Percentiles rank a stretch among this genome's conserved stretches.
Evolutionary conservation across 2,797 vertebrate genomes (phyloP).

Genomic region (Liparis tanakae): DNA sequence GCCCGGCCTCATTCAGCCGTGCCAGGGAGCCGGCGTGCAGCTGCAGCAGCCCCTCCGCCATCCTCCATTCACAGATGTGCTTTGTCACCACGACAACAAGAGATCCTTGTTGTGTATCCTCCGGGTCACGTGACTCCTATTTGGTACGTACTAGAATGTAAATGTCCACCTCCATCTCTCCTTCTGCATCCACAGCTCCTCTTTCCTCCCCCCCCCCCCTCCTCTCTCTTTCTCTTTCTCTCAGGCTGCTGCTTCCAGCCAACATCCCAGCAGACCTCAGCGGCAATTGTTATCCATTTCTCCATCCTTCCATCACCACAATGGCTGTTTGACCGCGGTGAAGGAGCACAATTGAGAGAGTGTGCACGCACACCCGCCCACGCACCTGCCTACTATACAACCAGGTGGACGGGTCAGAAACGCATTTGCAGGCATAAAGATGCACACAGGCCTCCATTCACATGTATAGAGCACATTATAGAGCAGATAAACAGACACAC

Average conservation of each 20-base stretch:
- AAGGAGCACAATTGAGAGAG: slow-evolving; percentile 31
- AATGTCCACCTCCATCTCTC: slow-evolving; percentile 22
- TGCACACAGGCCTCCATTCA: slow-evolving; percentile 2
- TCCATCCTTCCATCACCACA: slow-evolving; percentile 34
- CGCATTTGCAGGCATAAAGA: neutral
- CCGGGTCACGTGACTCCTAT: too few relatives aligned
- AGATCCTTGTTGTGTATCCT: too few relatives aligned
- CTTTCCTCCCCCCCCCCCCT: slow-evolving; percentile 1
- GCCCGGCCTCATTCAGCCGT: too few relatives aligned
- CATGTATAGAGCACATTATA: neutral
- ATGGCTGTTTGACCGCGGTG: slow-evolving; percentile 38
- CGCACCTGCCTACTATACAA: neutral
- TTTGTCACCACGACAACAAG: too few relatives aligned
- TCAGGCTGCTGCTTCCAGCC: slow-evolving; percentile 36
- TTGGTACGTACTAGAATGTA: neutral
- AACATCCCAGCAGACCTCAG: slow-evolving; percentile 52
- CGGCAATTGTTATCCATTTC: slow-evolving; percentile 49
- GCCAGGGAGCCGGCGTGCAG: too few relatives aligned
- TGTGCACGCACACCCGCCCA: neutral
- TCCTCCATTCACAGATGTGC: too few relatives aligned
- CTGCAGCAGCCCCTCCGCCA: too few relatives aligned
- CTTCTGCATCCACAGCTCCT: slow-evolving; percentile 1
- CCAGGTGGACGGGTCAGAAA: slow-evolving; percentile 2
- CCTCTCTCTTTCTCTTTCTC: neutral
- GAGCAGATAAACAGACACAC: slow-evolving; percentile 7